Evolutionary conservation across 92 coral and sea anemone genomes (phyloP), one percentile per base, ranked within the genome.

Genomic region (Phenganax subtilis): DNA sequence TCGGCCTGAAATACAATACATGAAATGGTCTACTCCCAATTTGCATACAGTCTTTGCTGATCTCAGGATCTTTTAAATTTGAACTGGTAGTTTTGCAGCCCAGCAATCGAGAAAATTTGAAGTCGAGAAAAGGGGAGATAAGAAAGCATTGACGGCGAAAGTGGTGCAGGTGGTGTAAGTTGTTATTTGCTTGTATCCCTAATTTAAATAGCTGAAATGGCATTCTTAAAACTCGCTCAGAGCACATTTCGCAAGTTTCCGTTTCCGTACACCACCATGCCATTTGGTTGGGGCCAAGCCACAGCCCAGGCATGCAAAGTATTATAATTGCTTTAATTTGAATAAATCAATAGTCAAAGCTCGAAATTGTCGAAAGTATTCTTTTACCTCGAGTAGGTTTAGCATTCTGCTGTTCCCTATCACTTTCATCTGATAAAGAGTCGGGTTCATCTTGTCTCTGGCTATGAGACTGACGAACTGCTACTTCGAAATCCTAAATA

Each of bases 1-100:
- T 70, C 87, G 67, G 71, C 88, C 90, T 31, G 29, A 78, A 61
- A 61, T 57, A 29, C 16, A 78, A 57, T 1, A 37, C 47, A 5
- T 37, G 47, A 8, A 75, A 54, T 7, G 17, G 30, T 12, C 20
- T 12, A 37, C 12, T 53, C 27, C 16, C 16, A 62, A 10, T 10
- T 64, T 0, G 27, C 10, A 12, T 20, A 61, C 3, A 64, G 27
- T 64, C 30, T 1, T 12, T 7, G 70, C 20, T 64, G 70, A 61
- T 59, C 17, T 59, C 65, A 14, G 65, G 65, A 59, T 0, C 65
- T 12, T 59, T 14, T 14, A 59, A 59, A 59, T 17, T 59, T 0
- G 20, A 59, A 37, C 5, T 37, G 47, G 47, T 37, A 37, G 47
- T 37, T 2, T 37, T 37, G 5, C 47, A 37, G 47, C 47, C 47